Base-by-base conservation (phyloP, 2,113 vertebrate species). In the Martes martes region DNA sequence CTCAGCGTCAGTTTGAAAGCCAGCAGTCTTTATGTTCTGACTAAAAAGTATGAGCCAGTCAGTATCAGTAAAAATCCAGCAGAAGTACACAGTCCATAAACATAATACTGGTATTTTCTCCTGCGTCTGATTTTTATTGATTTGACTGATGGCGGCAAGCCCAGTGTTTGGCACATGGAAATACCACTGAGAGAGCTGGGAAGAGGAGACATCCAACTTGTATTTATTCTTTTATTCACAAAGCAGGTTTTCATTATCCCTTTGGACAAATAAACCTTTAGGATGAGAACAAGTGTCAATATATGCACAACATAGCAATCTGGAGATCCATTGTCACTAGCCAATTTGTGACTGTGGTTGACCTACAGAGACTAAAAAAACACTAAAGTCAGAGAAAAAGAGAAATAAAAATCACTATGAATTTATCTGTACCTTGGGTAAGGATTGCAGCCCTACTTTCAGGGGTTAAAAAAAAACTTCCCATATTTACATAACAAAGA, bases 111-210 rank as follows among this genome's bases (percentile, higher is more conserved):
- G 42, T 45, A 33, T 31, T 92, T 82, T 88, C 52, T 80, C 63
- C n/a, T 88, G 21, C 90, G 90, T 94, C 39, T 67, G 36, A 69
- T 92, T 92, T 96, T 92, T 93, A 91, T 63, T 92, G 42, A 50
- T 88, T 82, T 90, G 59, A 61, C 47, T 79, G 10, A 47, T 33
- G 39, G 23, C 7, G 36, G 36, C 26, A 9, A 86, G 93, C 8
- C 65, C 33, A 39, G 28, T 59, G 55, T 23, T 87, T 92, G 79
- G 19, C 73, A 33, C 18, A 18, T 57, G 31, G 80, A 96, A 87
- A 61, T 63, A 85, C 50, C 59, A n/a, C 57, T 65, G 85, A 89
- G 82, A 91, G 31, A 80, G 18, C 63, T 93, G 71, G 21, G 61
- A 91, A 95, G 42, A 89, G 7, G 10, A 55, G n/a, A 67, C 4